Conservation (phyloP, 2,113 vertebrate species). For the Anguilla japonica region DNA sequence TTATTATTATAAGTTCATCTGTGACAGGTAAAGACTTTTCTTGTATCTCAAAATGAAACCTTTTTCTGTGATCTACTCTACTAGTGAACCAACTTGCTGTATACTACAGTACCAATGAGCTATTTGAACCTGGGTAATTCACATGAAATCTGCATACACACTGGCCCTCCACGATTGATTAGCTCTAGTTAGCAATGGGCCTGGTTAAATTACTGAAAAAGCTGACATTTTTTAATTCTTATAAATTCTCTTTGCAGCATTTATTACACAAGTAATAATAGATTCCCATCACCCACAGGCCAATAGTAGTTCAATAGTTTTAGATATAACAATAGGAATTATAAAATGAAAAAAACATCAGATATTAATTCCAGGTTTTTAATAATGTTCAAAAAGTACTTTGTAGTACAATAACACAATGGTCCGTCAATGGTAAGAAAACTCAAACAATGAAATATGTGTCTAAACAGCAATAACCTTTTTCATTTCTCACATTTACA, state of each 20-base stretch:
- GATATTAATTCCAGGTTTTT: slow-evolving; percentile 76
- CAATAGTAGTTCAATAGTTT: no score
- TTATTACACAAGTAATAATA: neutral
- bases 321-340: neutral
- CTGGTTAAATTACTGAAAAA: neutral
- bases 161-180: neutral
- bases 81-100: neutral
- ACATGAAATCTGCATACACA: neutral
- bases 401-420: slow-evolving; percentile 83
- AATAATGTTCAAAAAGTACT: slow-evolving; percentile 89
- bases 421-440: slow-evolving; percentile 80
- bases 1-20: no score
- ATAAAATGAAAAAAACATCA: slow-evolving; percentile 47
- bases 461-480: slow-evolving; percentile 77
- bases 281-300: neutral
- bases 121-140: neutral
- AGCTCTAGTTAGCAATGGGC: no score
- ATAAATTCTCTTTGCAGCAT: neutral
- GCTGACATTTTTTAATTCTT: neutral
- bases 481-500: slow-evolving; percentile 83
- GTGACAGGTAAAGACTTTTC: no score
- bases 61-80: neutral
- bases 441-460: slow-evolving; percentile 76
- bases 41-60: neutral
- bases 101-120: neutral